Evolutionary conservation across 2,113 vertebrate genomes (phyloP).

Genomic region (Puma concolor): DNA sequence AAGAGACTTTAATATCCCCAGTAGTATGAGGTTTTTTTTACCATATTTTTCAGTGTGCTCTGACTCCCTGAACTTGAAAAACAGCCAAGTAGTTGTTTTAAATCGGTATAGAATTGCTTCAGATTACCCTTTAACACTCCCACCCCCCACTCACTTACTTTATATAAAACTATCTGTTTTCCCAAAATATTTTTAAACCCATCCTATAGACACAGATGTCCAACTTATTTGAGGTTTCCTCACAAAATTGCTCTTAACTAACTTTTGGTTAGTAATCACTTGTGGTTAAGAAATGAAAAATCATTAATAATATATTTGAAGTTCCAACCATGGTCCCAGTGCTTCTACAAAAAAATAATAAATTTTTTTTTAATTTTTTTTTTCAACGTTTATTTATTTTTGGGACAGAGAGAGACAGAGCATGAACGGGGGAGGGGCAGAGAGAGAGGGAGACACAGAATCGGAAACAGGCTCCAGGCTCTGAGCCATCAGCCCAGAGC

Average conservation of each 20-base stretch:
- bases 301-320: neutral
- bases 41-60: constrained; percentile 5
- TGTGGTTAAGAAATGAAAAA: constrained; percentile 45
- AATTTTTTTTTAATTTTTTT: no score
- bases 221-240: neutral
- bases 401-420: no score
- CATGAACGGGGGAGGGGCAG: no score
- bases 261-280: neutral
- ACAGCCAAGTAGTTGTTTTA: neutral
- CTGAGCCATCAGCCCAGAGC: no score
- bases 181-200: neutral
- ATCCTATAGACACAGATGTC: neutral
- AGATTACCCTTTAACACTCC: neutral
- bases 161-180: neutral
- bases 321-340: neutral
- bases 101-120: neutral
- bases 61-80: neutral
- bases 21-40: neutral
- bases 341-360: neutral
- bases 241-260: neutral
- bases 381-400: no score
- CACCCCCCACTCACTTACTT: neutral
- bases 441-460: no score
- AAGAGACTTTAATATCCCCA: neutral
- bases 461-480: no score